Conservation (phyloP, 2,797 vertebrate species). For the Picus viridis region DNA sequence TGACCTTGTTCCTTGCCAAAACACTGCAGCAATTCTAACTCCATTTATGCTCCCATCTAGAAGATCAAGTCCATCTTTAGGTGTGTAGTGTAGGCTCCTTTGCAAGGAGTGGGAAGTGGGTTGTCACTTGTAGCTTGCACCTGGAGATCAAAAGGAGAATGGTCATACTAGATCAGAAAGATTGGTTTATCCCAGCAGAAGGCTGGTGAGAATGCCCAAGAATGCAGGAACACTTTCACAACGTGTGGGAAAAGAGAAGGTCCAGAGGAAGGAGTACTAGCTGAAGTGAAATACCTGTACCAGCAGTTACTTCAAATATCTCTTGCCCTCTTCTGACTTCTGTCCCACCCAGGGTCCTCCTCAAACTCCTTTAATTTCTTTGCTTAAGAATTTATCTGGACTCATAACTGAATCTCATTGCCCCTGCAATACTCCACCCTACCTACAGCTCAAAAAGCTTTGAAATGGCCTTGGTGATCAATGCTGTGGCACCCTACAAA, state of each 20-base stretch:
- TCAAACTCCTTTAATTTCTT: neutral
- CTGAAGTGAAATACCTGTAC: neutral
- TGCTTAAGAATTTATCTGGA: neutral
- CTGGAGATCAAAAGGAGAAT: neutral
- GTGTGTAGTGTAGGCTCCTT: neutral
- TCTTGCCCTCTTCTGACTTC: neutral
- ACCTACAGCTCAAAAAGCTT: neutral
- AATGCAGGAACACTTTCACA: neutral
- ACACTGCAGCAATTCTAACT: neutral
- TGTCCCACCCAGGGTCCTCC: neutral
- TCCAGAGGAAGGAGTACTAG: neutral
- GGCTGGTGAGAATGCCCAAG: neutral
- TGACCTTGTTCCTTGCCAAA: neutral
- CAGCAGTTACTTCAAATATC: neutral
- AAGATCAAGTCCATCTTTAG: neutral
- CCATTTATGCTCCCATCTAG: neutral
- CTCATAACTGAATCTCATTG: neutral
- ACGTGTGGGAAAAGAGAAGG: neutral
- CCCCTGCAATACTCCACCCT: neutral
- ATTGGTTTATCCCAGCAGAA: neutral
- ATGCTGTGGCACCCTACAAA: neutral
- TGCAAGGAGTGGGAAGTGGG: neutral
- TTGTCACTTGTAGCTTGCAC: neutral
- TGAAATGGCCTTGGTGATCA: neutral
- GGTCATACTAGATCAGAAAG: neutral